Percentiles rank a stretch among this genome's conserved stretches.
These are phyloP conservation scores for Drosophila repletoides DNA, from an alignment of 1,140 invertebrate genomes.

Conservation along the genomic window DNA sequence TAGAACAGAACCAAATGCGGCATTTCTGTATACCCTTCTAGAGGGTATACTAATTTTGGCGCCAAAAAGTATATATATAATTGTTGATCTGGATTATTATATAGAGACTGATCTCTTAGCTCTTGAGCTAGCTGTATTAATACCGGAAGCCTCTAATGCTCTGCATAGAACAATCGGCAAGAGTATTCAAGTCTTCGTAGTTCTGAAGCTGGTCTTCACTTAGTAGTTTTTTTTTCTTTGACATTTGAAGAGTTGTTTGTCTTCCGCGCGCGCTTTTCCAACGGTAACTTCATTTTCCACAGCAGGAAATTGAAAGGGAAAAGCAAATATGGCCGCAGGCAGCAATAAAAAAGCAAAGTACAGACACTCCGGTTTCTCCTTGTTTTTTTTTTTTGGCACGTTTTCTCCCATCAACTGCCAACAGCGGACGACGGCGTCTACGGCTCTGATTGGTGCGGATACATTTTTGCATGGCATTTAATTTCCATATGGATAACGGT, in stretches of 20 bases:
- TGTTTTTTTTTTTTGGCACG: slow-evolving; percentile 23
- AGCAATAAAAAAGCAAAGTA: neutral
- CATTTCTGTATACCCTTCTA: too few species aligned
- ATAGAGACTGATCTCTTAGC: too few species aligned
- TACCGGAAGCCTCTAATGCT: too few species aligned
- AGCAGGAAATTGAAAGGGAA: slow-evolving; percentile 72
- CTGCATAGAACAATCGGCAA: too few species aligned
- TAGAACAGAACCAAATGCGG: slow-evolving; percentile 23
- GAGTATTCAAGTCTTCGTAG: too few species aligned
- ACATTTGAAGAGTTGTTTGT: slow-evolving; percentile 57
- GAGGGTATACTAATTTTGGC: too few species aligned
- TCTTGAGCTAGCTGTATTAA: too few species aligned
- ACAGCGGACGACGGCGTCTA: too few species aligned
- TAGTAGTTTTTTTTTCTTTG: too few species aligned
- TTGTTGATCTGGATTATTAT: too few species aligned
- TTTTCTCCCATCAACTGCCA: neutral
- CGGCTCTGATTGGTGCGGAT: slow-evolving; percentile 65
- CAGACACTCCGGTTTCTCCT: slow-evolving; percentile 13
- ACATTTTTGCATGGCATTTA: slow-evolving; percentile 65
- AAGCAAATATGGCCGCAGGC: slow-evolving; percentile 74
- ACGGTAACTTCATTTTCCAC: slow-evolving; percentile 23
- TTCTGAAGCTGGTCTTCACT: too few species aligned
- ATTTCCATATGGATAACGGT: slow-evolving; percentile 49
- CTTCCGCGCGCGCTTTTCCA: slow-evolving; percentile 8
- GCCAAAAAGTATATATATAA: too few species aligned